Base-by-base conservation (phyloP, 2,113 vertebrate genomes). In the Phrynocephalus versicolor region DNA sequence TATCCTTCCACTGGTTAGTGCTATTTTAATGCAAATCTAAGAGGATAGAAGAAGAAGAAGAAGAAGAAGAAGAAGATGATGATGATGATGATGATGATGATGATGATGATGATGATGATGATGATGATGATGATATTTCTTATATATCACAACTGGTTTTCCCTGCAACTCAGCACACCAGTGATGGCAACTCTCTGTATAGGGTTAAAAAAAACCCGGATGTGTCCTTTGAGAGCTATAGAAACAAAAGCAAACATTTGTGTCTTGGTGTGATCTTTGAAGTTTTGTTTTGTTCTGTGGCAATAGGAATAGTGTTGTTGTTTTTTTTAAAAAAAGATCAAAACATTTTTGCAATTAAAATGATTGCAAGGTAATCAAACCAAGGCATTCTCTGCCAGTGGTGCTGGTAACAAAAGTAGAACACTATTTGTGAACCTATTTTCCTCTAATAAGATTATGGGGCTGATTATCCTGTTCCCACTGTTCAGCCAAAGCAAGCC, bases 391-490 rank as follows among this genome's bases (percentile, higher is more conserved):
- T 76, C 82, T 33, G 33, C 21, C 84, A 37, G 58, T 79, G 92
- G 72, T 51, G 73, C 79, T 3, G 77, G 90, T 65, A 79, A 72
- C 70, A 77, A 84, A 91, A 82, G 80, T 39, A 79, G 81, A 81
- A 86, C 58, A 55, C 18, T 76, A 85, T 87, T 90, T 91, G 88
- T 93, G 83, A 82, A 79, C 62, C 64, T 89, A 27, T 92, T 92
- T 88, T 92, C 69, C 85, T 88, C 73, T 91, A 91, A 85, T 89
- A 88, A 93, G 88, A 92, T 90, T 90, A 87, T 85, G 71, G 89
- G 88, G 76, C 87, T 77, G 65, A 88, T 90, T 33, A 27, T 84
- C 87, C 88, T 87, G 69, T 81, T 89, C 74, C 81, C 62, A 81
- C 75, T 30, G 78, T 86, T 86, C 39, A 74, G 35, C 58, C 70